Conservation (phyloP, 2,888 invertebrate species). For the Hypolimnas misippus region DNA sequence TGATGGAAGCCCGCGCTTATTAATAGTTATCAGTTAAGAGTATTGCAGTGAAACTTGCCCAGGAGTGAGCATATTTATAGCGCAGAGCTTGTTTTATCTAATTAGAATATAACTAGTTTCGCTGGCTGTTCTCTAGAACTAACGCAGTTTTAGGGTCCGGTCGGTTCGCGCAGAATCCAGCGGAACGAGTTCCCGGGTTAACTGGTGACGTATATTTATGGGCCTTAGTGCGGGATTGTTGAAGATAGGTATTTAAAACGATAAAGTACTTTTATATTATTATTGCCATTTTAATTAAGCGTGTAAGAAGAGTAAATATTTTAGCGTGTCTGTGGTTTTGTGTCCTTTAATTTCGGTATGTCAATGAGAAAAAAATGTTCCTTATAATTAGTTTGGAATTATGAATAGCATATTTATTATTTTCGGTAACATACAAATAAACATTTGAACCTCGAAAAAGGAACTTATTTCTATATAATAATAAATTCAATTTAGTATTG, state of each 20-base stretch:
- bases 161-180: not conserved
- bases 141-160: not conserved
- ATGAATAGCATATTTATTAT: too few relatives aligned
- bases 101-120: conserved; percentile 5
- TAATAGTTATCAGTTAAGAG: not conserved
- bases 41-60: not conserved
- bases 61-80: not conserved
- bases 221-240: not conserved
- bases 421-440: too few relatives aligned
- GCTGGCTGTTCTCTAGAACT: conserved; percentile 1
- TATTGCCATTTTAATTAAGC: too few relatives aligned
- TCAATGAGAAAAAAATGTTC: too few relatives aligned
- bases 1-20: too few relatives aligned
- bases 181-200: not conserved
- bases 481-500: too few relatives aligned
- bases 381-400: too few relatives aligned
- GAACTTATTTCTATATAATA: too few relatives aligned
- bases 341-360: too few relatives aligned
- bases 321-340: too few relatives aligned
- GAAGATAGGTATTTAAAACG: not conserved
- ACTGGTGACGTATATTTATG: conserved; percentile 10
- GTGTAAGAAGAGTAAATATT: too few relatives aligned
- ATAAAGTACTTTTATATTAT: not conserved
- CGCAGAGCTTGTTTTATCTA: not conserved
- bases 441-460: too few relatives aligned